Evolutionary conservation across 2,113 vertebrate genomes (phyloP), one percentile per base, ranked within the genome.

Genomic region (Gobio gobio): DNA sequence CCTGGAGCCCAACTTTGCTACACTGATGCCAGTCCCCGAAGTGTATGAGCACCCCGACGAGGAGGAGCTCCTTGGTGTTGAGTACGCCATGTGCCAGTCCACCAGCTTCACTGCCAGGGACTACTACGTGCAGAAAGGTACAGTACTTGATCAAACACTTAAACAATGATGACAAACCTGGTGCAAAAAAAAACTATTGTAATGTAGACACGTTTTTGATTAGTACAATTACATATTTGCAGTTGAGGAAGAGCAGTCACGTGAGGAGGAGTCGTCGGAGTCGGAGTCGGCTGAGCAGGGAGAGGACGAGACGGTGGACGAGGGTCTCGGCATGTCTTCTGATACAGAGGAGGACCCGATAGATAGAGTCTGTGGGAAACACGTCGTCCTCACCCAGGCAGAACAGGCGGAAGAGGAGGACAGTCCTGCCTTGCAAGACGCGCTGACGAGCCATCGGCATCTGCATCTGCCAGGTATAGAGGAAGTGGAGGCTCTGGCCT

Each of bases 41-140:
- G 58, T 7, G 18, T 59, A 59, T 2, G 47, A 77, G 75, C 75
- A 82, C 43, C 61, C 79, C 29, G 29, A 66, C 33, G 78, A 81
- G 59, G 78, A 64, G 33, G 78, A 81, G 59, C 78, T 81, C 59
- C 59, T 81, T 81, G 78, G 78, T 81, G 78, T 81, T 7, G 78
- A 81, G 78, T 81, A 64, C 18, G 78, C 78, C 78, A 81, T 81
- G 78, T 81, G 78, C 78, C 78, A 81, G 78, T 81, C 78, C 78
- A 81, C 78, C 78, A 81, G 59, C 78, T 81, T 81, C 78, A 81
- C 59, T 61, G 56, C 78, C 8, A 81, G 59, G 78, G 78, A 64
- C 78, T 81, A 81, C 78, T 81, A 81, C 36, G 78, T 64, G 59
- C 40, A 81, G 59, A 64, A 43, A 63, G 78, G 74, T 76, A 76